Conservation (phyloP, 2,888 invertebrate genomes). For the Drosophila paramelanica region DNA sequence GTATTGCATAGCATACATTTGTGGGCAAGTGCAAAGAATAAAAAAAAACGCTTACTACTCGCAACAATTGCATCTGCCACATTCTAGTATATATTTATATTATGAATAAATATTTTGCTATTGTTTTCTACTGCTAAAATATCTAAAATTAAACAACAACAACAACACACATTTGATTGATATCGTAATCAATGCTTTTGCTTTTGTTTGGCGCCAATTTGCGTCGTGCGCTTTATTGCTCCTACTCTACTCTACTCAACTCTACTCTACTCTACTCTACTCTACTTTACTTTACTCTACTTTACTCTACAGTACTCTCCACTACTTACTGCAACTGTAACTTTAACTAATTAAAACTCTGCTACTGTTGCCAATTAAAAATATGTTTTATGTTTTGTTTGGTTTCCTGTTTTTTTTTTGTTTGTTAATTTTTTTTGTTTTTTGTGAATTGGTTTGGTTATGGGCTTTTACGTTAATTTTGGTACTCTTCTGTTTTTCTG, state of each 20-base stretch:
- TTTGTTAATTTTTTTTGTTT: slow-evolving; percentile 15
- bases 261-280: slow-evolving; percentile 18
- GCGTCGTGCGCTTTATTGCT: slow-evolving; percentile 67
- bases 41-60: slow-evolving; percentile 16
- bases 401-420: slow-evolving; percentile 26
- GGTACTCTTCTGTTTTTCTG: slow-evolving; percentile 38
- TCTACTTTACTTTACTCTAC: slow-evolving; percentile 32
- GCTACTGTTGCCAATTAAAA: slow-evolving; percentile 52
- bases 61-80: slow-evolving; percentile 28
- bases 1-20: slow-evolving; percentile 73
- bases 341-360: slow-evolving; percentile 30
- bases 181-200: slow-evolving; percentile 75
- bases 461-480: slow-evolving; percentile 27
- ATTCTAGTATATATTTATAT: slow-evolving; percentile 17
- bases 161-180: slow-evolving; percentile 62
- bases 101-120: slow-evolving; percentile 21
- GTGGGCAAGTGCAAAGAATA: slow-evolving; percentile 54
- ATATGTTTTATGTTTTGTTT: slow-evolving; percentile 35
- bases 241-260: slow-evolving; percentile 38
- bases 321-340: slow-evolving; percentile 24
- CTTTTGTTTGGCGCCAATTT: slow-evolving; percentile 63
- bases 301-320: slow-evolving; percentile 4
- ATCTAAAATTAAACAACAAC: slow-evolving; percentile 37
- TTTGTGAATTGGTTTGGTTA: slow-evolving; percentile 46
- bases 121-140: slow-evolving; percentile 34